Base-by-base conservation (phyloP, 2,113 vertebrate species). In the Triplophysa tibetana region DNA sequence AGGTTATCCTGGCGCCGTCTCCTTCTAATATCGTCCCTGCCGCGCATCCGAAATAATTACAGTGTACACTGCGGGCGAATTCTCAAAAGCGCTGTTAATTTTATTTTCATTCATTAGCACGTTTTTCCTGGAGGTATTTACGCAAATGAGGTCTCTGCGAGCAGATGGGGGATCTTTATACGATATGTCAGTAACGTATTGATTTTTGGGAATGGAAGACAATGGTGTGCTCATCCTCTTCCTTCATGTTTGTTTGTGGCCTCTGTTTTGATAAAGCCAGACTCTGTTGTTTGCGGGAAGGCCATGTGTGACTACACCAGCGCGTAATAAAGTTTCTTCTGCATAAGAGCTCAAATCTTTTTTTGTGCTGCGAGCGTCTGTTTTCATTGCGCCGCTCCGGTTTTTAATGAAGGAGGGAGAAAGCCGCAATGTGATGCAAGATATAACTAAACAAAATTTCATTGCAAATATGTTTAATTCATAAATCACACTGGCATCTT, bases 81-180 rank as follows among this genome's bases (percentile, higher is more conserved):
- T 88, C 83, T 86, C 86, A 84, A 58, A 80, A 77, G 85, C 76
- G 64, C 83, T 86, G 82, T 89, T 91, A 87, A 91, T 91, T 91
- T 90, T 89, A 86, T 90, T 91, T 89, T 90, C 85, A 88, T 91
- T 92, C 90, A 90, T 91, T 90, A 89, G 89, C 90, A 90, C 87
- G 85, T 85, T 89, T 90, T 86, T 91, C 89, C 89, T 92, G 85
- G 86, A 91, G 89, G 89, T 92, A 88, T 90, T 90, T 89, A 81
- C 85, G 89, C 89, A 91, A 92, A 92, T 81, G 52, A 91, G 89
- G 86, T 88, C 91, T 88, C 82, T 79, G 79, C 84, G 78, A 85
- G 85, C 85, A 78, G 82, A 84, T 85, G 72, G 83, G 81, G 88
- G 87, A 89, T 86, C 85, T 89, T 90, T 89, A 88, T 91, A 82